phyloP scores from a whole-genome alignment of 2,797 vertebrate species.

The Macropodus opercularis region DNA sequence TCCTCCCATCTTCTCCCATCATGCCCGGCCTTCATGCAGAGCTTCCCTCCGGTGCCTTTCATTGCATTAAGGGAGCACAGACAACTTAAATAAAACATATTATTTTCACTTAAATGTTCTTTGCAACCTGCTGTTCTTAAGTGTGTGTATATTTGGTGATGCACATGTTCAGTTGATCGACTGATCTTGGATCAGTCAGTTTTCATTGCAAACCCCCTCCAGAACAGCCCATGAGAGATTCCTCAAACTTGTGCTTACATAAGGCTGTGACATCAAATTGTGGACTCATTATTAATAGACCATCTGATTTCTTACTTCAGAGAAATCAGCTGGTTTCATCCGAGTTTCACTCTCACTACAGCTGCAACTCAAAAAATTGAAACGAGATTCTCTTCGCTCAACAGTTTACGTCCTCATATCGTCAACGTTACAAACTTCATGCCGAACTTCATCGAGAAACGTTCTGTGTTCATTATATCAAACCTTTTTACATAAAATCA shows the following conservation, averaged over 20 bases:
- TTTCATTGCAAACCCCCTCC: no score
- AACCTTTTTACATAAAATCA: no score
- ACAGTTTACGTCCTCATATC: conserved; percentile 6
- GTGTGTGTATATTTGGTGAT: not conserved
- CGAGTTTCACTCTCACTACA: not conserved
- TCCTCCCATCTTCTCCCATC: conserved; percentile 32
- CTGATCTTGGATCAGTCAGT: conserved; percentile 3
- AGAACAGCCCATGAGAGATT: no score
- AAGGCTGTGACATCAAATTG: not conserved
- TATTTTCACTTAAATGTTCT: no score
- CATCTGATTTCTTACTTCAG: not conserved
- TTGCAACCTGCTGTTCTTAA: no score
- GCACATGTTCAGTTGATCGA: not conserved
- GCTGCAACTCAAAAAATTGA: not conserved
- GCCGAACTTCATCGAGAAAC: no score
- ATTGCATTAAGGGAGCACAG: conserved; percentile 46
- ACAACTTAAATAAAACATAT: no score
- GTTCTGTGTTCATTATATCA: no score
- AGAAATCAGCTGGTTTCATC: not conserved
- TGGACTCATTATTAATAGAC: not conserved
- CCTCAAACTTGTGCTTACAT: not conserved
- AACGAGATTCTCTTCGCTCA: not conserved
- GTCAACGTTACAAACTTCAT: no score
- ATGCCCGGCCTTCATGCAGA: conserved; percentile 30
- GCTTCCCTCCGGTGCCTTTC: conserved; percentile 27